These are phyloP conservation scores for Bathynomus jamesi DNA, from an alignment of 1,140 invertebrate genomes.

Conservation along the genomic window DNA sequence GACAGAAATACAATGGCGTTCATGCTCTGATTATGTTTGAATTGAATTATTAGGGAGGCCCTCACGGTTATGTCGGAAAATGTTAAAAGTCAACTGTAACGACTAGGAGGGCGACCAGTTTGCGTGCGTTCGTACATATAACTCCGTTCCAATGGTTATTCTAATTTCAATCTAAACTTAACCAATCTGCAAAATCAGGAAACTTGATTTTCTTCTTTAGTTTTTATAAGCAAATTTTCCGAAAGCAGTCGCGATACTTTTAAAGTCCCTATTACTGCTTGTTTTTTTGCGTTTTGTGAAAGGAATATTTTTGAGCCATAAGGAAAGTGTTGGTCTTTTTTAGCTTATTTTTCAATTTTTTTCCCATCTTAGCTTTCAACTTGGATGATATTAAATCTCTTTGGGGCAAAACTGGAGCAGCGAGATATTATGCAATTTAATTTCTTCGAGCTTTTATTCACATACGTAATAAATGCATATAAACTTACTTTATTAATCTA, in stretches of 20 bases:
- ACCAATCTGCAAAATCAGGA: background rate
- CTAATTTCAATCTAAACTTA: background rate
- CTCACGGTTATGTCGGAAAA: background rate
- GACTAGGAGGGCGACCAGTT: background rate
- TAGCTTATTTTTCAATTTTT: background rate
- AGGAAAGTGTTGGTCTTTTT: background rate
- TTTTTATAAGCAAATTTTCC: background rate
- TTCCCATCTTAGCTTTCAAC: background rate
- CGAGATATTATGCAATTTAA: background rate
- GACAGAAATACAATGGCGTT: too few species aligned
- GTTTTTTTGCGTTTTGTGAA: background rate
- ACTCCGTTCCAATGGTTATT: background rate
- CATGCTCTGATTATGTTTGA: background rate
- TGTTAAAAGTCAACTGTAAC: background rate
- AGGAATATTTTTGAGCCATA: background rate
- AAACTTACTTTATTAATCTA: background rate
- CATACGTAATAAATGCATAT: background rate
- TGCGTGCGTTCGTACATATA: background rate
- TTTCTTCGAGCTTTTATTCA: background rate
- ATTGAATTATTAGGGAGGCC: background rate
- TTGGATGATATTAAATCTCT: background rate
- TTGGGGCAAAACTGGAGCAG: background rate
- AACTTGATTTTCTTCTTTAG: background rate
- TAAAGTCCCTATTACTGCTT: background rate
- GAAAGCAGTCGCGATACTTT: background rate